Percentiles rank a stretch among this genome's conserved stretches.
These are phyloP conservation scores for Fabriciana adippe DNA, from an alignment of 2,888 invertebrate species.

Conservation along the genomic window DNA sequence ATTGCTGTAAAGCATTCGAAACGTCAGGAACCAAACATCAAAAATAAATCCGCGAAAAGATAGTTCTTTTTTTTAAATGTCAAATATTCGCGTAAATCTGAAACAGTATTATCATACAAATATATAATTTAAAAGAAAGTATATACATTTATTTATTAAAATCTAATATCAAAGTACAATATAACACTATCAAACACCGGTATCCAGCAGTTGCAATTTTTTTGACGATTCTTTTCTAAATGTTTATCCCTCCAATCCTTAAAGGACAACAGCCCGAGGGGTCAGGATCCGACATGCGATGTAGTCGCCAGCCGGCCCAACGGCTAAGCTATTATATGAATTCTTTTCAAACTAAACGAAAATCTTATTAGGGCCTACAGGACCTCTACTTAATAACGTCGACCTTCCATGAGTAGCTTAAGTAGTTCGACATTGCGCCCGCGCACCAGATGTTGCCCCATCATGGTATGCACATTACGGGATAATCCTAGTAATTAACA, in stretches of 20 bases:
- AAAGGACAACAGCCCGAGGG: conserved; percentile 16
- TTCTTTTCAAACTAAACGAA: conserved; percentile 14
- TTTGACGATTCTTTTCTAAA: background rate
- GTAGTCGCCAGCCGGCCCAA: conserved; percentile 5
- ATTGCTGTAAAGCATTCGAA: no score
- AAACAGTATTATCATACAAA: background rate
- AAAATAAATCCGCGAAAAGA: no score
- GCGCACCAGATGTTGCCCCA: conserved; percentile 64
- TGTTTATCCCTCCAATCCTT: background rate
- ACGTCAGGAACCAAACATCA: no score
- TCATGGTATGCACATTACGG: conserved; percentile 32
- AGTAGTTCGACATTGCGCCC: conserved; percentile 53
- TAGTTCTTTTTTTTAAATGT: no score
- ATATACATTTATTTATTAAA: background rate
- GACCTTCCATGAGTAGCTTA: conserved; percentile 71
- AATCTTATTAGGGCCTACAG: conserved; percentile 18
- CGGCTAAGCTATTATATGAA: conserved; percentile 12
- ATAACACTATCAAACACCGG: background rate
- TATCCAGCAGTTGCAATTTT: background rate
- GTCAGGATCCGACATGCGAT: conserved; percentile 2
- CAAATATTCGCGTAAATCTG: no score
- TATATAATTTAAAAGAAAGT: background rate
- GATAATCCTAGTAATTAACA: conserved; percentile 39
- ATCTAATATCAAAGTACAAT: background rate
- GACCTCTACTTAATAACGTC: conserved; percentile 34